Evolutionary conservation across 2,888 invertebrate species (phyloP).

Genomic region (Dicyrtoma fusca): DNA sequence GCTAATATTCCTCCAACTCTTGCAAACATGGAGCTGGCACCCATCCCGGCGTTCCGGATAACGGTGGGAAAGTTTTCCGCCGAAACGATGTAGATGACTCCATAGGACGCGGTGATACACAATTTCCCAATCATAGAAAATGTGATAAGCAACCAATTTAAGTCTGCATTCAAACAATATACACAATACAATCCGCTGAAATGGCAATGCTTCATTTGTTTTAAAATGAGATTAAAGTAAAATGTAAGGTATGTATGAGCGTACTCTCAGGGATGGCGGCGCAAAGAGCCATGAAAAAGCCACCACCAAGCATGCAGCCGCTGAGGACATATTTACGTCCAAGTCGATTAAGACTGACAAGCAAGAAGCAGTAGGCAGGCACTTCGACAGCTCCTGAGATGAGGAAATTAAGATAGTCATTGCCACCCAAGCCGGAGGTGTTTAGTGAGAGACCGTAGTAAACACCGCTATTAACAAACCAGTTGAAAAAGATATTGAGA

Average conservation of each 20-base stretch:
- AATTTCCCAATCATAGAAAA: constrained; percentile 74
- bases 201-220: neutral
- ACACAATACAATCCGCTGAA: neutral
- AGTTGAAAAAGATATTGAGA: constrained; percentile 70
- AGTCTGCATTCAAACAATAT: constrained; percentile 60
- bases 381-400: constrained; percentile 77
- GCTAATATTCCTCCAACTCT: constrained; percentile 68
- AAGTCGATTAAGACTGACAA: constrained; percentile 71
- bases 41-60: constrained; percentile 69
- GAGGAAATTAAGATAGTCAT: constrained; percentile 73
- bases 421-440: constrained; percentile 72
- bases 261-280: constrained; percentile 45
- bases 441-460: constrained; percentile 80
- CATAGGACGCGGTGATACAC: constrained; percentile 74
- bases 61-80: constrained; percentile 77
- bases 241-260: neutral
- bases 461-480: constrained; percentile 77
- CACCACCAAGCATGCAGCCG: constrained; percentile 65
- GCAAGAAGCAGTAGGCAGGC: constrained; percentile 70
- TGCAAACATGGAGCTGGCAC: constrained; percentile 68
- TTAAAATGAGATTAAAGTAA: neutral
- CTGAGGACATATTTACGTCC: constrained; percentile 72
- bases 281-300: constrained; percentile 54
- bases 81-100: constrained; percentile 73
- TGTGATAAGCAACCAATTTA: constrained; percentile 65